Evolutionary conservation across 1,140 invertebrate species (phyloP).

Genomic region (Dolichoris vasculosae): DNA sequence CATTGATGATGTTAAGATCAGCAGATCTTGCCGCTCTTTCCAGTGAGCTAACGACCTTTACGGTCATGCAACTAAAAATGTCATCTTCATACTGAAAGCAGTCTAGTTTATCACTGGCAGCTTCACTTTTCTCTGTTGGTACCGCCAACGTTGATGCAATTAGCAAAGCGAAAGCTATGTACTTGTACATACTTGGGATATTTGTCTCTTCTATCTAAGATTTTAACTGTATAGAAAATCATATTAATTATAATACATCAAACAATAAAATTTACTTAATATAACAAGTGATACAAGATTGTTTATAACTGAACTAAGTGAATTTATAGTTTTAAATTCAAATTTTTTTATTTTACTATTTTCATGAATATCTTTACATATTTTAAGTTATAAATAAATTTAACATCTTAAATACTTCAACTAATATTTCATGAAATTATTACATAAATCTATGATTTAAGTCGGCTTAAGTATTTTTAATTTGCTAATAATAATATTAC

Average conservation of each 20-base stretch:
- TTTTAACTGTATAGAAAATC: background rate
- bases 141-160: conserved; percentile 63
- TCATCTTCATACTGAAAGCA: conserved; percentile 72
- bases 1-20: conserved; percentile 76
- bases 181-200: conserved; percentile 64
- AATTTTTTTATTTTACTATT: too few relatives aligned
- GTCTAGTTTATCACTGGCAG: conserved; percentile 57
- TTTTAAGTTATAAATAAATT: too few relatives aligned
- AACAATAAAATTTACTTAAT: too few relatives aligned
- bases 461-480: too few relatives aligned
- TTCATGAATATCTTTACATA: too few relatives aligned
- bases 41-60: conserved; percentile 76
- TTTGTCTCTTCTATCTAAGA: background rate
- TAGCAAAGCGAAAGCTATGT: conserved; percentile 63
- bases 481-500: too few relatives aligned
- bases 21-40: conserved; percentile 76
- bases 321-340: too few relatives aligned
- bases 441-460: too few relatives aligned
- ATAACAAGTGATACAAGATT: too few relatives aligned
- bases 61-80: conserved; percentile 76
- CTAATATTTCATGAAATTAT: too few relatives aligned
- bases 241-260: background rate
- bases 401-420: too few relatives aligned
- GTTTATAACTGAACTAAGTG: too few relatives aligned
- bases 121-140: conserved; percentile 52